A percentile compares a stretch with the other conserved stretches of the same genome.
phyloP scores from a whole-genome alignment of 2,113 vertebrate genomes.

The Saccopteryx leptura region DNA sequence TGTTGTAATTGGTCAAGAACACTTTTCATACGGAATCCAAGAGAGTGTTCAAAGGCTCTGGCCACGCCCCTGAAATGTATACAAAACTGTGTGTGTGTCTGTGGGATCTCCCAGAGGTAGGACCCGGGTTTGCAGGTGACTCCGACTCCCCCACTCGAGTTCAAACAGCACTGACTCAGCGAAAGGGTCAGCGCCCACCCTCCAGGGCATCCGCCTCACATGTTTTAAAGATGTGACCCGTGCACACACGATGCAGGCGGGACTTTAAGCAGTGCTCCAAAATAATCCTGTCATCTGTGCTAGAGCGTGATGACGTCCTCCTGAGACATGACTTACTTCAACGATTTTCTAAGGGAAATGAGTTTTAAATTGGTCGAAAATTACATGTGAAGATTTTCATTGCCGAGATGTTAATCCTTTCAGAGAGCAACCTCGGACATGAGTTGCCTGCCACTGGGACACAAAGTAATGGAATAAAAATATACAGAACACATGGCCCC shows the following conservation, averaged over 20 bases:
- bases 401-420: not conserved
- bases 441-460: not conserved
- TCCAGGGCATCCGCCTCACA: not conserved
- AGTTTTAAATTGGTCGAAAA: not conserved
- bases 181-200: not conserved
- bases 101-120: not conserved
- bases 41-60: not conserved
- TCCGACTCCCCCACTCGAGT: not conserved
- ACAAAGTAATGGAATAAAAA: not conserved
- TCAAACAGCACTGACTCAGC: not conserved
- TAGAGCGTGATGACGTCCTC: not conserved
- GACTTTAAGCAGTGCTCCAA: not conserved
- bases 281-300: not conserved
- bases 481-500: accelerated
- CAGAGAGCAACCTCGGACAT: not conserved
- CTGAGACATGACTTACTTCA: not conserved
- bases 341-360: not conserved
- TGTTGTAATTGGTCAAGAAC: not conserved
- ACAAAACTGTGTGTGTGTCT: not conserved
- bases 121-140: not conserved
- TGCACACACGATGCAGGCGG: not conserved
- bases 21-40: not conserved
- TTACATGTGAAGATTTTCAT: not conserved
- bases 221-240: not conserved
- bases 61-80: not conserved